Percentiles rank a stretch among this genome's conserved stretches.
Conservation (phyloP, 2,888 invertebrate genomes). For the Eumerus sabulonum region DNA sequence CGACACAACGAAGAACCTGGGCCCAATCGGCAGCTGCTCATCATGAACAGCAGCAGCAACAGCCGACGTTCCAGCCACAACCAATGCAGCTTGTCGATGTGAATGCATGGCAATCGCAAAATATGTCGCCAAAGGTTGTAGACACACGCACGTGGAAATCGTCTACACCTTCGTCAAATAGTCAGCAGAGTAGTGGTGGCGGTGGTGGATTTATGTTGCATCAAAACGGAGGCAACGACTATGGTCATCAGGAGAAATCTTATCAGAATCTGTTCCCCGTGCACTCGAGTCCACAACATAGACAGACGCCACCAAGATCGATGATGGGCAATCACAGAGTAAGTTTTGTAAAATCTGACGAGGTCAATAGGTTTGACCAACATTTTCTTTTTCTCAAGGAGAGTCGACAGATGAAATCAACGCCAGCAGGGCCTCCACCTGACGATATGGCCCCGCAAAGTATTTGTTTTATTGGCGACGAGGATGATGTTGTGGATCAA, state of each 20-base stretch:
- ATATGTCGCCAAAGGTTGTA: constrained; percentile 71
- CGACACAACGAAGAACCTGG: constrained; percentile 84
- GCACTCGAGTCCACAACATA: constrained; percentile 85
- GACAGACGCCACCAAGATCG: constrained; percentile 82
- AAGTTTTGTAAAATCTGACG: constrained; percentile 24
- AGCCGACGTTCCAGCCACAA: constrained; percentile 69
- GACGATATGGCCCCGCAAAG: constrained; percentile 96
- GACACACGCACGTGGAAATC: constrained; percentile 77
- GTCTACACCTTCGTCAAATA: constrained; percentile 70
- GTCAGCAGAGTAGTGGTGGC: constrained; percentile 71
- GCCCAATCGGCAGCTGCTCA: constrained; percentile 80
- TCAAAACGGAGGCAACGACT: constrained; percentile 85
- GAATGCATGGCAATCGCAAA: constrained; percentile 78
- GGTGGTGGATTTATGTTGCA: constrained; percentile 82
- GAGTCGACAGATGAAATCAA: constrained; percentile 72
- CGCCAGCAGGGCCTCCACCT: constrained; percentile 80
- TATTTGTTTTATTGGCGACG: constrained; percentile 93
- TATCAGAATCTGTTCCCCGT: constrained; percentile 77
- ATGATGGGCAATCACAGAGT: constrained; percentile 65
- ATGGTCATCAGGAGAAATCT: constrained; percentile 81
- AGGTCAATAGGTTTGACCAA: neutral
- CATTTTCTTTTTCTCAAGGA: constrained; percentile 62
- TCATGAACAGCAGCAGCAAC: constrained; percentile 72
- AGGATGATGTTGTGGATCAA: constrained; percentile 79
- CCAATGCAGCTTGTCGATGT: constrained; percentile 76